Percentiles rank a stretch among this genome's conserved stretches.
phyloP scores from a whole-genome alignment of 2,888 invertebrate species.

The Argyresthia albistria region DNA sequence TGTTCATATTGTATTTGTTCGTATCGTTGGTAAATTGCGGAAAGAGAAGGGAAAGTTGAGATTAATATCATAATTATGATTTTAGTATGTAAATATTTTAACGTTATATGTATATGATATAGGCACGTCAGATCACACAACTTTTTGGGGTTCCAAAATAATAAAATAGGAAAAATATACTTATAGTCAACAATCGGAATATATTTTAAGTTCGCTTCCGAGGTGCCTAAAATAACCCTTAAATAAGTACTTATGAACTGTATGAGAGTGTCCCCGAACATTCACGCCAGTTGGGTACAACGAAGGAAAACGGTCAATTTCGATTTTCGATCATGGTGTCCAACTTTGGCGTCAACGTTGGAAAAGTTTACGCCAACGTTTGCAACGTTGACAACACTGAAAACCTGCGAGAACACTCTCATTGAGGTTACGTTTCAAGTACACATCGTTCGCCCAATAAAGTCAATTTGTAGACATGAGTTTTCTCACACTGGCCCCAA shows the following conservation, averaged over 20 bases:
- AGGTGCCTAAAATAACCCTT: not conserved
- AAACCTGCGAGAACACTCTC: not conserved
- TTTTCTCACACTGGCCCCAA: not conserved
- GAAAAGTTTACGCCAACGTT: no score
- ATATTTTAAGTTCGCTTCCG: not conserved
- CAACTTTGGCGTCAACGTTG: no score
- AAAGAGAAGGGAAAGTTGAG: conserved; percentile 16
- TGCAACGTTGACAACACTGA: not conserved
- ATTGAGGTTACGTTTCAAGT: not conserved
- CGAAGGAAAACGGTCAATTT: no score
- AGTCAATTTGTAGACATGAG: no score
- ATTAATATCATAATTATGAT: not conserved
- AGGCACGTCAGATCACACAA: not conserved
- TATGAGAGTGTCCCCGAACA: no score
- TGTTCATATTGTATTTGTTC: not conserved
- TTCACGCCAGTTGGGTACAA: no score
- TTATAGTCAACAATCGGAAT: not conserved
- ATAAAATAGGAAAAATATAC: no score
- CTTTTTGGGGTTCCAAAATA: no score
- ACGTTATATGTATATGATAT: not conserved
- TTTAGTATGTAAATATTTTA: not conserved
- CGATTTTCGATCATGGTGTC: no score
- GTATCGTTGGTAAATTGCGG: conserved; percentile 13
- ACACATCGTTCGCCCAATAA: not conserved
- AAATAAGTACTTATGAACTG: no score